Evolutionary conservation across 1,140 invertebrate species (phyloP).

Genomic region (Euglossa dilemma): DNA sequence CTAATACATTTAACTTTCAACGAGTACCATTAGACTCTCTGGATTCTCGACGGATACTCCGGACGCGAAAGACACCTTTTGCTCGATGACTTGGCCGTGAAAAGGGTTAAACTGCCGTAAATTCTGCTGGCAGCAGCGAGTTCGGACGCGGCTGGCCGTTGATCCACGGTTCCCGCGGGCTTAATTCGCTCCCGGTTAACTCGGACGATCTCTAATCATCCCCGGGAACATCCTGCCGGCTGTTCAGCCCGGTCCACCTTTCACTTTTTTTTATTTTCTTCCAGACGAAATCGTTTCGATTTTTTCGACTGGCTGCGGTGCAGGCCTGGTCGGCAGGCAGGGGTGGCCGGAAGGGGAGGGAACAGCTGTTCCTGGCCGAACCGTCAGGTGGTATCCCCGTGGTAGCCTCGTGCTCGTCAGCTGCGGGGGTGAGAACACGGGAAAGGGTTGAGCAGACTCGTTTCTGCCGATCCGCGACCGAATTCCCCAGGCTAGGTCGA

Average conservation of each 20-base stretch:
- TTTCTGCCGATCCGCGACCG: background rate
- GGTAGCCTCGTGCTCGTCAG: conserved; percentile 60
- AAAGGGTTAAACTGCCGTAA: too few species aligned
- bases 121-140: too few species aligned
- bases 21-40: too few species aligned
- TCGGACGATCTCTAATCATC: conserved; percentile 32
- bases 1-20: too few species aligned
- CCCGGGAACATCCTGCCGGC: conserved; percentile 32
- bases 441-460: conserved; percentile 64
- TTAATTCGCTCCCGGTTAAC: conserved; percentile 7
- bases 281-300: conserved; percentile 58
- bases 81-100: too few species aligned
- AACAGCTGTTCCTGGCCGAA: conserved; percentile 70
- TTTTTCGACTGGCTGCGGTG: conserved; percentile 52
- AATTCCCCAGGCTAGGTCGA: conserved; percentile 42
- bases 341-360: conserved; percentile 43
- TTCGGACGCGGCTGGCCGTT: too few species aligned
- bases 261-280: conserved; percentile 29
- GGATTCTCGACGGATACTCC: too few species aligned
- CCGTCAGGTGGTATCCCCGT: conserved; percentile 72
- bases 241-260: background rate
- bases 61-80: too few species aligned
- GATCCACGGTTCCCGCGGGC: too few species aligned
- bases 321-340: background rate
- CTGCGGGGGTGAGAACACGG: conserved; percentile 73